A percentile compares a stretch with the other conserved stretches of the same genome.
phyloP scores from a whole-genome alignment of 2,888 invertebrate genomes.

The Tipula unca region DNA sequence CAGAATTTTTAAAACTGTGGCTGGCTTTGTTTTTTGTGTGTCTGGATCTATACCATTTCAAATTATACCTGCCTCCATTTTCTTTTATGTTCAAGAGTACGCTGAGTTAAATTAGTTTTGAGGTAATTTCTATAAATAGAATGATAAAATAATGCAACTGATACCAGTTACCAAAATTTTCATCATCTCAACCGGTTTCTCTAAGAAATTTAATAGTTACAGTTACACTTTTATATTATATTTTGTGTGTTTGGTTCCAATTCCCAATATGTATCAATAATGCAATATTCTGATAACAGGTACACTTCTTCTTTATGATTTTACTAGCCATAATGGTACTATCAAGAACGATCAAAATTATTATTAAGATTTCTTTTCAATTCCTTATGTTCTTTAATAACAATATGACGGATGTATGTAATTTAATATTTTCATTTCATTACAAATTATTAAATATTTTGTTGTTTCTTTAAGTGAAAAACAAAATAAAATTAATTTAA shows the following conservation, averaged over 20 bases:
- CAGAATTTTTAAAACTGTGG: neutral
- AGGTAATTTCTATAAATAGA: constrained; percentile 8
- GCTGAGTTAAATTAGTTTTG: neutral
- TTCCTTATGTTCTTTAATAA: neutral
- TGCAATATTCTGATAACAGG: neutral
- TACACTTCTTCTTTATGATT: neutral
- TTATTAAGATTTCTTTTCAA: neutral
- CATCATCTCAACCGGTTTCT: neutral
- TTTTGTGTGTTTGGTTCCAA: neutral
- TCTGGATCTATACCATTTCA: neutral
- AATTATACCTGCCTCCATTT: neutral
- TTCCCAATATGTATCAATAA: neutral
- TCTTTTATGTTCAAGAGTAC: neutral
- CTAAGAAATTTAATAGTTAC: neutral
- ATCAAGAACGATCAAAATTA: neutral
- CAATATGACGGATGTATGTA: neutral
- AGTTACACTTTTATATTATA: neutral
- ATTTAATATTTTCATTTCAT: neutral
- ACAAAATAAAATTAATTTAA: neutral
- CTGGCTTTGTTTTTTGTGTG: neutral
- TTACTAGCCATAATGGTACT: neutral
- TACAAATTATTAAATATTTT: neutral
- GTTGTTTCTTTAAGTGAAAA: neutral
- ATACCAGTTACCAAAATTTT: neutral
- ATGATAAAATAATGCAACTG: constrained; percentile 14